Base-by-base conservation (phyloP, 1,140 invertebrate genomes). In the Thrips palmi region DNA sequence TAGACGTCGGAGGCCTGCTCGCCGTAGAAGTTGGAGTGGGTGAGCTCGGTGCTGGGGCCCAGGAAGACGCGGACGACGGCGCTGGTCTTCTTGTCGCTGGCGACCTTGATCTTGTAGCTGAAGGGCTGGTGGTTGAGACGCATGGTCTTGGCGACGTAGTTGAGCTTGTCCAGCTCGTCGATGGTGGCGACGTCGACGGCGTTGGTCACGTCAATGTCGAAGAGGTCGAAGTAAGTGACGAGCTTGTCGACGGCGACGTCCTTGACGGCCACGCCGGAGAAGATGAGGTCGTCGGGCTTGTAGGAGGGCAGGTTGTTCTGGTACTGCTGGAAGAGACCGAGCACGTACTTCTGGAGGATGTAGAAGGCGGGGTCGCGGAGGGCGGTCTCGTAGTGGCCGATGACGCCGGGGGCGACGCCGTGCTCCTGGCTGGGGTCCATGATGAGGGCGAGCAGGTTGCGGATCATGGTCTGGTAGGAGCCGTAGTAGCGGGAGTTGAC, bases 201-300 rank as follows among this genome's bases (percentile, higher is more conserved):
- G 45, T 77, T 75, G 48, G 63, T 71, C 21, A 77, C 65, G 42
- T 76, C 67, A 12, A 74, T 46, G 47, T 77, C 68, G 45, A 68
- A 71, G 22, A 75, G 58, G 32, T 80, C 74, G 55, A 79, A 78
- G 52, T 68, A 81, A 17, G 77, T 81, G 12, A 66, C 59, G 5
- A 83, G 52, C 33, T 69, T 65, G 51, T 72, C 70, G 2, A 75
- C 60, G 2, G 54, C 48, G 3, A 79, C 60, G 24, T 63, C 64
- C 39, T 71, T 64, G 39, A 82, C 63, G 45, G 67, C 66, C 12
- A 81, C 61, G 23, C 64, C 63, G 4, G 68, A 63, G 52, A 66
- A 72, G 42, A 58, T 40, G 0, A 75, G 53, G 12, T 49, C 67
- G 8, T 69, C 60, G 24, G 58, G 54, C 5, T 59, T 67, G 57